Evolutionary conservation across 2,797 vertebrate genomes (phyloP).

Genomic region (Eospalax fontanierii): DNA sequence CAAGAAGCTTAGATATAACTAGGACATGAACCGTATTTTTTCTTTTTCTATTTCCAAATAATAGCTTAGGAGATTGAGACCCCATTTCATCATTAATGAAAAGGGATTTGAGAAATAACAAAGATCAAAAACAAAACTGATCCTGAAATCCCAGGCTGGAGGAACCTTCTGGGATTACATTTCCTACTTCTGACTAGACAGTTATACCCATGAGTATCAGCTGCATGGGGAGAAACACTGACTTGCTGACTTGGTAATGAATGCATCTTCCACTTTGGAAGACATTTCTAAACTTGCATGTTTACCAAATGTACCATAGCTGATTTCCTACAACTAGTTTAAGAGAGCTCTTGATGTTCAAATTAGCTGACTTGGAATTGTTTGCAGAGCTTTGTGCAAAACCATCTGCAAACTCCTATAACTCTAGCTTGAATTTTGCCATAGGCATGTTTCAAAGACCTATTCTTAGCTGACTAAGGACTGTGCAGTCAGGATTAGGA

Average conservation of each 20-base stretch:
- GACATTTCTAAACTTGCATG: neutral
- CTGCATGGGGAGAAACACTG: conserved; percentile 50
- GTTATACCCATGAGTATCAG: conserved; percentile 74
- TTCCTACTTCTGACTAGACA: conserved; percentile 82
- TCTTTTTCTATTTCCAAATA: conserved; percentile 79
- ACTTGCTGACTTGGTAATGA: conserved; percentile 72
- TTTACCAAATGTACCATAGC: neutral
- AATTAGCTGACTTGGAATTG: conserved; percentile 24
- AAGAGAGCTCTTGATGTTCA: conserved; percentile 30
- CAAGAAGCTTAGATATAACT: neutral
- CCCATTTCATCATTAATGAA: conserved; percentile 87
- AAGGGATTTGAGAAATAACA: conserved; percentile 84
- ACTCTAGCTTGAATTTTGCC: conserved; percentile 30
- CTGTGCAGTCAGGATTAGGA: conserved; percentile 18
- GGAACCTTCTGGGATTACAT: conserved; percentile 78
- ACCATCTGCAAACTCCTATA: neutral
- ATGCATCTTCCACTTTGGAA: conserved; percentile 4
- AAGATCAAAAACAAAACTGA: conserved; percentile 85
- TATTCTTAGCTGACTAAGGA: neutral
- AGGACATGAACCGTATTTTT: neutral
- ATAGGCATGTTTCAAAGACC: neutral
- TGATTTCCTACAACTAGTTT: conserved; percentile 40
- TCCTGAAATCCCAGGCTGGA: conserved; percentile 77
- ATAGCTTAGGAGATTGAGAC: conserved; percentile 86
- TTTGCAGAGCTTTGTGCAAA: neutral